A percentile compares a stretch with the other conserved stretches of the same genome.
Conservation (phyloP, 2,888 invertebrate genomes). For the Stomorhina lunata region DNA sequence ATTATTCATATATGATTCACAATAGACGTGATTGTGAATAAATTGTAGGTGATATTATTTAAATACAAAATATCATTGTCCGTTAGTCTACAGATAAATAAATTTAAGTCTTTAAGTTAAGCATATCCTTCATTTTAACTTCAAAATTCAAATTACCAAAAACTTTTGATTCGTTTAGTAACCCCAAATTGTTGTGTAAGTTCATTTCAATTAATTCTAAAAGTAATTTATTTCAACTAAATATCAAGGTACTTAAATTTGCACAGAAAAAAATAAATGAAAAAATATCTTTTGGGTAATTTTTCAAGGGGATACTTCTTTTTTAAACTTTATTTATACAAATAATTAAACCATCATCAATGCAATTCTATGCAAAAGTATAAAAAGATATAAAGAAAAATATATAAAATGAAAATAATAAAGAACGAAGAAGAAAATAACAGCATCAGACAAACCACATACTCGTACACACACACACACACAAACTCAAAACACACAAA, state of each 20-base stretch:
- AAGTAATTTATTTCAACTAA: constrained; percentile 29
- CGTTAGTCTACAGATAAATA: too few relatives aligned
- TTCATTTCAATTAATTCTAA: constrained; percentile 19
- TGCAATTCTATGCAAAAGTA: constrained; percentile 52
- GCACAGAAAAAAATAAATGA: background rate
- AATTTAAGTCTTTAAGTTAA: too few relatives aligned
- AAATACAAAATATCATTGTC: too few relatives aligned
- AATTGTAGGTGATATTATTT: too few relatives aligned
- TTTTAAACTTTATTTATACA: constrained; percentile 56
- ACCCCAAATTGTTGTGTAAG: too few relatives aligned
- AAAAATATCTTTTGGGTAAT: constrained; percentile 10
- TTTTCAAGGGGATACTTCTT: constrained; percentile 47
- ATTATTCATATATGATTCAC: too few relatives aligned
- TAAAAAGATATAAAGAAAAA: constrained; percentile 14
- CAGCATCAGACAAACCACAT: constrained; percentile 56
- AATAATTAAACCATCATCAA: constrained; percentile 60
- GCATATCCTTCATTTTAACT: too few relatives aligned
- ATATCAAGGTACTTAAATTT: constrained; percentile 31
- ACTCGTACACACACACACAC: background rate
- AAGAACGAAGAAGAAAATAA: constrained; percentile 37
- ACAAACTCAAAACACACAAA: background rate
- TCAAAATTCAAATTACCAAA: too few relatives aligned
- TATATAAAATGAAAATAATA: constrained; percentile 46
- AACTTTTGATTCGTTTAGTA: too few relatives aligned
- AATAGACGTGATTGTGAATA: too few relatives aligned